These are phyloP conservation scores for Hirtodrosophila histrioides DNA, from an alignment of 2,888 invertebrate genomes.

Conservation along the genomic window DNA sequence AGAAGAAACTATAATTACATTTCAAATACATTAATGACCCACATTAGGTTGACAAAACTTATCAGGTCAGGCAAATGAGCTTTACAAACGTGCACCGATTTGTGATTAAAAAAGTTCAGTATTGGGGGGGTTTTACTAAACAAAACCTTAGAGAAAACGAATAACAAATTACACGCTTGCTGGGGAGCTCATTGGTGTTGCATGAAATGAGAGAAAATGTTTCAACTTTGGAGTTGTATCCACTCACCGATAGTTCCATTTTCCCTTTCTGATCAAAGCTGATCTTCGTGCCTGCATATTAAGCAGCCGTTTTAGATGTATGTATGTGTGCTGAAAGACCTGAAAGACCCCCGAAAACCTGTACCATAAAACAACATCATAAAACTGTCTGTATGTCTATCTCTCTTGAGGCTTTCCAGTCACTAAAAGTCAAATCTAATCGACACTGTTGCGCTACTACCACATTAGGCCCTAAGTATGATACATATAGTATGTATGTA, in stretches of 20 bases:
- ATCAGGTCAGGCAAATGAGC: slow-evolving; percentile 46
- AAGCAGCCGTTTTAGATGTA: slow-evolving; percentile 31
- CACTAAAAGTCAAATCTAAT: slow-evolving; percentile 53
- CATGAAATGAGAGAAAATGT: slow-evolving; percentile 36
- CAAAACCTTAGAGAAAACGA: slow-evolving; percentile 17
- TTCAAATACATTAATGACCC: slow-evolving; percentile 56
- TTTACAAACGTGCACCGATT: slow-evolving; percentile 55
- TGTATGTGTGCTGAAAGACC: not conserved
- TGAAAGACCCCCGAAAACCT: slow-evolving; percentile 44
- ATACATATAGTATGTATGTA: slow-evolving; percentile 26
- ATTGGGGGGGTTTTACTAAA: slow-evolving; percentile 6
- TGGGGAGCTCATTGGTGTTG: slow-evolving; percentile 4
- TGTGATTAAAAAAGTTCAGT: slow-evolving; percentile 41
- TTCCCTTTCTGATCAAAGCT: slow-evolving; percentile 43
- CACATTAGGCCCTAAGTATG: slow-evolving; percentile 26
- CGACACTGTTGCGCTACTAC: slow-evolving; percentile 36
- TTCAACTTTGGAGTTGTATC: slow-evolving; percentile 2
- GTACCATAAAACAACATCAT: slow-evolving; percentile 62
- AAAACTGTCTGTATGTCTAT: slow-evolving; percentile 56
- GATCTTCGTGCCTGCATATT: slow-evolving; percentile 59
- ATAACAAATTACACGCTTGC: slow-evolving; percentile 13
- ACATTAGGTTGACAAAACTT: slow-evolving; percentile 55
- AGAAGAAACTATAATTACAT: slow-evolving; percentile 45
- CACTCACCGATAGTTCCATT: slow-evolving; percentile 14
- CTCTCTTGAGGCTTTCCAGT: slow-evolving; percentile 25